Percentiles rank a stretch among this genome's conserved stretches.
These are phyloP conservation scores for Limosa lapponica DNA, from an alignment of 2,797 vertebrate species.

Conservation along the genomic window DNA sequence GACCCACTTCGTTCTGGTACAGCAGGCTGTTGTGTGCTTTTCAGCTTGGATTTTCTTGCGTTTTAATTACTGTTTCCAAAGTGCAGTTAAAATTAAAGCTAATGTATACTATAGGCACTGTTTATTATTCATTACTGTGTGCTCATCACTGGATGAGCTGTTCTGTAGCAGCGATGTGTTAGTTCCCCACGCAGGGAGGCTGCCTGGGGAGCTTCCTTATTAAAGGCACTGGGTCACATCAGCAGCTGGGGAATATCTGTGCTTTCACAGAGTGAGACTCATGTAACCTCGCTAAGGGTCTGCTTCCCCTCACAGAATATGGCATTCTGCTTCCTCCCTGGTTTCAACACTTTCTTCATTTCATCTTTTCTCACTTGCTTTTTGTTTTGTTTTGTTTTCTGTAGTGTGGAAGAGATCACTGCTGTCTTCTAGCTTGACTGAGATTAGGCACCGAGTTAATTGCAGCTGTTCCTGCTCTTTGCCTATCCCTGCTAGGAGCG, in stretches of 20 bases:
- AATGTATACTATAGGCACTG: not conserved
- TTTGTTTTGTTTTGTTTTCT: not conserved
- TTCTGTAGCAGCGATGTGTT: not conserved
- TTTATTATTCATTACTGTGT: not conserved
- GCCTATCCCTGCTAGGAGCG: fast-evolving
- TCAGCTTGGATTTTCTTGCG: not conserved
- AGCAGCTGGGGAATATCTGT: not conserved
- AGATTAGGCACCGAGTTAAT: not conserved
- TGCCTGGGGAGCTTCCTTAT: not conserved
- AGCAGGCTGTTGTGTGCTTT: not conserved
- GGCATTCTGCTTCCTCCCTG: not conserved
- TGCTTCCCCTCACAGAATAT: not conserved
- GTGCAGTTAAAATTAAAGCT: not conserved
- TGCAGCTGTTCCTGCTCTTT: not conserved
- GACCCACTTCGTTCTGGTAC: not conserved
- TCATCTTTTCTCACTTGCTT: fast-evolving
- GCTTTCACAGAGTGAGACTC: not conserved
- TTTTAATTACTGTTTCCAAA: not conserved
- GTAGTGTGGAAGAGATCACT: not conserved
- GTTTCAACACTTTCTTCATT: not conserved
- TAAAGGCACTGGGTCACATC: not conserved
- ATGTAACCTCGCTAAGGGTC: not conserved
- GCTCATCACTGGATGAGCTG: not conserved
- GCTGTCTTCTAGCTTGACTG: not conserved
- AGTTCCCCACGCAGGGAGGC: not conserved